Evolutionary conservation across 2,888 invertebrate species (phyloP), one percentile per base, ranked within the genome.

Genomic region (Hypena proboscidalis): DNA sequence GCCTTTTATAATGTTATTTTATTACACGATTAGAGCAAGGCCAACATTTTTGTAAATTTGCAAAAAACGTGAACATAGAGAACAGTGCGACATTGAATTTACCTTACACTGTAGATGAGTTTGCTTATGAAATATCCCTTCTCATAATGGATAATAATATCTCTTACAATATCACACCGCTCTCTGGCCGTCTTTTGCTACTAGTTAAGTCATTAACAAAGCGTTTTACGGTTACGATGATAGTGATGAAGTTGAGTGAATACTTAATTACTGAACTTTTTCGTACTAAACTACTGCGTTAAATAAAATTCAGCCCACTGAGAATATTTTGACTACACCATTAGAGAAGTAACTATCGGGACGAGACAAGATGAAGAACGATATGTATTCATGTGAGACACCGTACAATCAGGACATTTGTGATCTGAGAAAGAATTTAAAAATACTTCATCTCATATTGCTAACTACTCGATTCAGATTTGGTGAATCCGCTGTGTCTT

Each of bases 1-100:
- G 90, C 90, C 90, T 90, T 90, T 87, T 83, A 84, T 72, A 84
- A 82, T 85, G 80, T 84, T 79, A 83, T 75, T 79, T 83, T 77
- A 78, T 71, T 81, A 85, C 77, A 84, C 74, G 74, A 81, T 80
- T 82, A 85, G 81, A 84, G 83, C 83, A 88, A 88, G 84, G 85
- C 84, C 81, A 84, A 83, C 63, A 67, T 75, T 76, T 79, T 78
- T 77, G 73, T 80, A 75, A 71, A 72, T 67, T 70, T 68, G 68
- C 69, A 72, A 77, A 68, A 70, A 61, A 64, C 63, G 59, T 63
- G 46, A 23, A 44, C 33, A 31, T 30, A 65, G 62, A 63, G 52
- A 64, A 63, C 31, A 26, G 48, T 56, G 67, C 52, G 68, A 66
- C 50, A 73, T 71, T 73, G 65, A 51, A 36, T 51, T 47, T 50